These are phyloP conservation scores for Loriculus beryllinus DNA, from an alignment of 2,797 vertebrate genomes.

Conservation along the genomic window DNA sequence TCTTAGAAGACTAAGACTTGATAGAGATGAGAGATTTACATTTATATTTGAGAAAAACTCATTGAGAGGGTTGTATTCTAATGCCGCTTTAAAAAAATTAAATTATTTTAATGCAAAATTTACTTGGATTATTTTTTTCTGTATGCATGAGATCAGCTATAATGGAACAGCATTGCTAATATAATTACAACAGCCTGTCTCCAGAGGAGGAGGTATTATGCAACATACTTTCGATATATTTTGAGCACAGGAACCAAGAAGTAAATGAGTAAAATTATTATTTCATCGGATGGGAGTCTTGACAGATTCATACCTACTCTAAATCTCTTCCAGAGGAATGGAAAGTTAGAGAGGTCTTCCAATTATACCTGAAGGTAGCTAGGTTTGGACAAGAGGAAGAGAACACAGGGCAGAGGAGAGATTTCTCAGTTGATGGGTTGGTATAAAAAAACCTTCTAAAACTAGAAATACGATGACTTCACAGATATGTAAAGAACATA, in stretches of 20 bases:
- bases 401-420: neutral
- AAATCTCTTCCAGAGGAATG: conserved; percentile 12
- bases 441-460: conserved; percentile 13
- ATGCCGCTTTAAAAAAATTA: neutral
- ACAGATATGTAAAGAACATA: neutral
- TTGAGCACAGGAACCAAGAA: conserved; percentile 13
- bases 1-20: neutral
- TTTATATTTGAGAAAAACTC: neutral
- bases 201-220: neutral
- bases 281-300: conserved; percentile 25
- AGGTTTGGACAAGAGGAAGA: neutral
- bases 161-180: neutral
- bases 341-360: conserved; percentile 3
- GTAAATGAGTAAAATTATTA: conserved; percentile 15
- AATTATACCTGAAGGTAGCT: conserved; percentile 11
- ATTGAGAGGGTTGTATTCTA: neutral
- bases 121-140: neutral
- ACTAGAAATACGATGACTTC: neutral
- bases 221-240: neutral
- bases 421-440: neutral
- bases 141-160: neutral
- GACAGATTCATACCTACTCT: conserved; percentile 40
- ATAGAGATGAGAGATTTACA: neutral
- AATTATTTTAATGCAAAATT: neutral
- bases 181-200: neutral